Conservation (phyloP, 1,140 invertebrate genomes). For the Wasmannia auropunctata region DNA sequence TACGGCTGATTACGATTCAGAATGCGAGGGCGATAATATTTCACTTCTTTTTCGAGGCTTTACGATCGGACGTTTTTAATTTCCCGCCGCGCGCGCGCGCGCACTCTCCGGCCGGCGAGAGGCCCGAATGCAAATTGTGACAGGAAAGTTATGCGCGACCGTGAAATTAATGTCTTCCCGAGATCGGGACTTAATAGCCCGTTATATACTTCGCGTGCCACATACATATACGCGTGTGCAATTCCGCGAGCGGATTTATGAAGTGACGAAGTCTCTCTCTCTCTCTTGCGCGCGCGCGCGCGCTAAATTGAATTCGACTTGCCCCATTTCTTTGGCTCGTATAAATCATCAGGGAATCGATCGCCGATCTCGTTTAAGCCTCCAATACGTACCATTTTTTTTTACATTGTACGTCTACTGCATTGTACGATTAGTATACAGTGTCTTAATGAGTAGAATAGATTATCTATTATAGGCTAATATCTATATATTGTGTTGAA, state of each 20-base stretch:
- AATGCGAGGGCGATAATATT: conserved; percentile 76
- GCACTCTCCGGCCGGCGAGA: too few relatives aligned
- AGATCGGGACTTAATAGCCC: conserved; percentile 75
- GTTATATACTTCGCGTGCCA: conserved; percentile 57
- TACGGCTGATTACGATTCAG: conserved; percentile 80
- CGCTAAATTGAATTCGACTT: conserved; percentile 56
- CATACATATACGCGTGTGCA: conserved; percentile 36
- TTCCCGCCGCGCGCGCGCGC: conserved; percentile 76
- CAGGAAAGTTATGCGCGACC: conserved; percentile 79
- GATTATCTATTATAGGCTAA: too few relatives aligned
- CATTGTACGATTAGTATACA: not conserved
- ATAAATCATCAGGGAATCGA: conserved; percentile 34
- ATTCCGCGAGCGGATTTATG: conserved; percentile 57
- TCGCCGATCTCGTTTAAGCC: not conserved
- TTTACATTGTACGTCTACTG: not conserved
- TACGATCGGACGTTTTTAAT: conserved; percentile 84
- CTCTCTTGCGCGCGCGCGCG: not conserved
- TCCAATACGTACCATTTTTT: not conserved
- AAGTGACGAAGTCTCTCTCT: conserved; percentile 21
- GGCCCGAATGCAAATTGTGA: conserved; percentile 83
- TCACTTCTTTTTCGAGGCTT: conserved; percentile 79
- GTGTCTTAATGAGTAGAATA: not conserved
- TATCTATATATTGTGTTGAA: not conserved
- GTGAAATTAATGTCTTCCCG: conserved; percentile 79
- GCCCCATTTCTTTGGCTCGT: conserved; percentile 39